Evolutionary conservation across 2,797 vertebrate species (phyloP), one percentile per base, ranked within the genome.

Genomic region (Premnoplex brunnescens): DNA sequence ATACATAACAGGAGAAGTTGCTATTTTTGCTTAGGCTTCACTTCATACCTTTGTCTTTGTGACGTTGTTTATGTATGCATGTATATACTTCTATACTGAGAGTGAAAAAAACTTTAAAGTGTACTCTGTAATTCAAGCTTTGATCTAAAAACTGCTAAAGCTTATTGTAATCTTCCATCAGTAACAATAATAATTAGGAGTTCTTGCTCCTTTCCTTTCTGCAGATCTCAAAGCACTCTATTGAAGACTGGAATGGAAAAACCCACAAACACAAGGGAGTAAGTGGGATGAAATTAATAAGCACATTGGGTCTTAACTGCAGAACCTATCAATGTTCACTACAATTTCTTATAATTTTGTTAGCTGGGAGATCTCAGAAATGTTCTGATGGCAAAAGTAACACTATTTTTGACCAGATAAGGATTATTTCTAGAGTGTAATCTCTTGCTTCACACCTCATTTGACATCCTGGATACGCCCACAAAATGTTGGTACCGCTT

Each of bases 91-190:
- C 52, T 46, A 78, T 94, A 72, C 4, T 28, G 58, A 85, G 55
- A 60, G 62, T n/a, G 27, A 66, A 58, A 43, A 77, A 83, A 78
- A 60, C 72, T 82, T 79, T 67, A 51, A 80, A 94, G 51, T 28
- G 56, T 46, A 88, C 32, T 84, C 52, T 73, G 51, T 75, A 88
- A 84, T 91, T 79, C 82, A 75, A 92, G 48, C 80, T 86, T 86
- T 92, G 71, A 88, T 69, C 44, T 71, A 81, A 83, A 71, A 81
- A 28, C 39, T 59, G 63, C 67, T 85, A 56, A 76, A 88, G 51
- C 30, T 89, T 92, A 52, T 67, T 94, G 43, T 63, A 84, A 13
- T 91, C 63, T 93, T 93, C 79, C 48, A 79, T 82, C 67, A 76
- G 52, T 56, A 86, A 74, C 36, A 79, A 76, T 54, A 73, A 84